These are phyloP conservation scores for Willowsia nigromaculata DNA, from an alignment of 2,888 invertebrate species.

Conservation along the genomic window DNA sequence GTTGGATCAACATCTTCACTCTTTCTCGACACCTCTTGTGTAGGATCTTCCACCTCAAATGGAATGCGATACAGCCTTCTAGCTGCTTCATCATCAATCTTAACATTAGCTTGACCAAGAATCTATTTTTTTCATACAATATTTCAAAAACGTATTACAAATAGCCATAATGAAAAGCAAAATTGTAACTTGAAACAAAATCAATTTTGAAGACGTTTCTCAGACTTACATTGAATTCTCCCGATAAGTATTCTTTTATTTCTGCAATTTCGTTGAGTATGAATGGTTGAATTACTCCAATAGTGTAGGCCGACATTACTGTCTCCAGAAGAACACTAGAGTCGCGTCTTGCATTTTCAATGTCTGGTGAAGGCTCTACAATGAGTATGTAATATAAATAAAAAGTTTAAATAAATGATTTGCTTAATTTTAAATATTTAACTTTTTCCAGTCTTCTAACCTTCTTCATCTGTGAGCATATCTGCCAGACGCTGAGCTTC, in stretches of 20 bases:
- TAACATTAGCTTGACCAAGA: slow-evolving; percentile 68
- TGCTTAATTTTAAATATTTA: too few relatives aligned
- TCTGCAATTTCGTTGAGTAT: slow-evolving; percentile 73
- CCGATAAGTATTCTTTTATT: slow-evolving; percentile 74
- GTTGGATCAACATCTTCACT: background rate
- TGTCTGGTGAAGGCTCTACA: background rate
- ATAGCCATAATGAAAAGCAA: background rate
- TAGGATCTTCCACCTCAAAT: slow-evolving; percentile 72
- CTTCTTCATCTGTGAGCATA: slow-evolving; percentile 30
- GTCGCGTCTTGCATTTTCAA: background rate
- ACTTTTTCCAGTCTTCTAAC: background rate
- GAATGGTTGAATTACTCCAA: slow-evolving; percentile 74
- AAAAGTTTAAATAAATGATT: too few relatives aligned
- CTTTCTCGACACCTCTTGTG: background rate
- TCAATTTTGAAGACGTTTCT: background rate
- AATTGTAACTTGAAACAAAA: background rate
- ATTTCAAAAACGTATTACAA: background rate
- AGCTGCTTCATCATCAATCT: slow-evolving; percentile 72
- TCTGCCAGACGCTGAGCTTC: slow-evolving; percentile 67
- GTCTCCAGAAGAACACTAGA: slow-evolving; percentile 66
- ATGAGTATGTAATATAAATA: background rate
- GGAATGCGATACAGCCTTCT: slow-evolving; percentile 75
- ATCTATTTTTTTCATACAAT: slow-evolving; percentile 67
- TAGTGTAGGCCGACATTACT: slow-evolving; percentile 73
- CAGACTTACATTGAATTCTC: slow-evolving; percentile 73